Evolutionary conservation across 1,140 invertebrate genomes (phyloP).

Genomic region (Pseudomyrmex gracilis): DNA sequence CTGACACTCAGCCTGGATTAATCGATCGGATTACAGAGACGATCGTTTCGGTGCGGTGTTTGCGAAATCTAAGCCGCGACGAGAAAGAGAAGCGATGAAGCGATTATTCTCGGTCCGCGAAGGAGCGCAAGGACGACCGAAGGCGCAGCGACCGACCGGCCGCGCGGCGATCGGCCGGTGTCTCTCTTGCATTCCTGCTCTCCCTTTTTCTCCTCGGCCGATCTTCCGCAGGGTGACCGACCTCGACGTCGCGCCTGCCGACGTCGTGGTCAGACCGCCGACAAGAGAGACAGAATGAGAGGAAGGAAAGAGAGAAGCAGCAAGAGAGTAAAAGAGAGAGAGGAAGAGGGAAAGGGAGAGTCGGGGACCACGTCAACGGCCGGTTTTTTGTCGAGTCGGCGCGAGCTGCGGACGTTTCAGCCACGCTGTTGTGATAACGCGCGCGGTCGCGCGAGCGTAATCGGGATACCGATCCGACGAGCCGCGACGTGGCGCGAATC

Average conservation of each 20-base stretch:
- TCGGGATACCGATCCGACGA: slow-evolving; percentile 50
- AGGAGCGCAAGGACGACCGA: slow-evolving; percentile 63
- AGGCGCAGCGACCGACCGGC: slow-evolving; percentile 60
- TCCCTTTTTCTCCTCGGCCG: slow-evolving; percentile 60
- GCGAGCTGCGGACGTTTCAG: slow-evolving; percentile 51
- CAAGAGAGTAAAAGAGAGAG: no score
- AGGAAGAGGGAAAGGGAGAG: not conserved
- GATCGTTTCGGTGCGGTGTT: slow-evolving; percentile 32
- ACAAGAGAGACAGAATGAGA: slow-evolving; percentile 25
- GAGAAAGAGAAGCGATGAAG: slow-evolving; percentile 42
- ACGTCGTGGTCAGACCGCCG: slow-evolving; percentile 70
- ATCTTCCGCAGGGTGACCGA: slow-evolving; percentile 76
- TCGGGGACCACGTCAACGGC: slow-evolving; percentile 52
- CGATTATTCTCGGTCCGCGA: slow-evolving; percentile 48
- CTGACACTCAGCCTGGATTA: slow-evolving; percentile 20
- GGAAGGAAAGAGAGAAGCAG: not conserved
- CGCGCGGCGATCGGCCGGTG: slow-evolving; percentile 59
- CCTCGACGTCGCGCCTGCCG: slow-evolving; percentile 73
- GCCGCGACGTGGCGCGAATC: slow-evolving; percentile 29
- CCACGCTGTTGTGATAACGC: slow-evolving; percentile 45
- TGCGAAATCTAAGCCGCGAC: slow-evolving; percentile 53
- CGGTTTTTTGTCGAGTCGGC: slow-evolving; percentile 57
- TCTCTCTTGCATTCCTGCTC: slow-evolving; percentile 67
- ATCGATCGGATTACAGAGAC: slow-evolving; percentile 52
- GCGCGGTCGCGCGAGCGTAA: slow-evolving; percentile 10